phyloP scores from a whole-genome alignment of 2,888 invertebrate species.

The Cepaea hortensis region DNA sequence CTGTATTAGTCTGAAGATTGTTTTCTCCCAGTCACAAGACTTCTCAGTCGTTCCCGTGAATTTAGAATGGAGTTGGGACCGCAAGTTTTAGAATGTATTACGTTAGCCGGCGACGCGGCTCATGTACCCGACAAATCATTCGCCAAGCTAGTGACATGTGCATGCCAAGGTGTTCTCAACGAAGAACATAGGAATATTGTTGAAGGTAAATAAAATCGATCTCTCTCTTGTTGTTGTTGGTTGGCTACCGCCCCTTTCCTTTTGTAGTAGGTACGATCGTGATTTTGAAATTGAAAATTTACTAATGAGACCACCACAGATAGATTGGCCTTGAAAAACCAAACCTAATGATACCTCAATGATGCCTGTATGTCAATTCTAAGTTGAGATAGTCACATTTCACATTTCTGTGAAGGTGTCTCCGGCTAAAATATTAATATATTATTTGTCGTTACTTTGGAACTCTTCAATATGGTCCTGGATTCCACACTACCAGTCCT shows the following conservation, averaged over 20 bases:
- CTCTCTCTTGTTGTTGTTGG: not conserved
- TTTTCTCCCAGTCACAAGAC: not conserved
- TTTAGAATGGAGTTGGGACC: slow-evolving; percentile 66
- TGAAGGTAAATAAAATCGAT: slow-evolving; percentile 52
- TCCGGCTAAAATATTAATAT: too few species aligned
- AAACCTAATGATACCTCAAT: too few species aligned
- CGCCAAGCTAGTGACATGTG: slow-evolving; percentile 59
- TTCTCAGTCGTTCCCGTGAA: slow-evolving; percentile 1
- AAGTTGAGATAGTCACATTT: too few species aligned
- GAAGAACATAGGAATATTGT: slow-evolving; percentile 59
- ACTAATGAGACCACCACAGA: too few species aligned
- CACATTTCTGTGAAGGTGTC: too few species aligned
- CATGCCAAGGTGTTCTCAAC: slow-evolving; percentile 64
- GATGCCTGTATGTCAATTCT: too few species aligned
- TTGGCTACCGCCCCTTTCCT: not conserved
- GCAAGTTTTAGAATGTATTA: slow-evolving; percentile 62
- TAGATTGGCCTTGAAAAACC: too few species aligned
- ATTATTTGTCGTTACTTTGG: too few species aligned
- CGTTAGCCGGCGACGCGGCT: slow-evolving; percentile 66
- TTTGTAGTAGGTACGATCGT: not conserved
- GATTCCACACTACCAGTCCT: too few species aligned
- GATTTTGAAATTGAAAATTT: too few species aligned
- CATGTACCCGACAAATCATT: slow-evolving; percentile 67
- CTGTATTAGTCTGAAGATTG: not conserved
- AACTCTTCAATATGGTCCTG: too few species aligned